Conservation (phyloP, 2,797 vertebrate genomes). For the Numenius phaeopus region DNA sequence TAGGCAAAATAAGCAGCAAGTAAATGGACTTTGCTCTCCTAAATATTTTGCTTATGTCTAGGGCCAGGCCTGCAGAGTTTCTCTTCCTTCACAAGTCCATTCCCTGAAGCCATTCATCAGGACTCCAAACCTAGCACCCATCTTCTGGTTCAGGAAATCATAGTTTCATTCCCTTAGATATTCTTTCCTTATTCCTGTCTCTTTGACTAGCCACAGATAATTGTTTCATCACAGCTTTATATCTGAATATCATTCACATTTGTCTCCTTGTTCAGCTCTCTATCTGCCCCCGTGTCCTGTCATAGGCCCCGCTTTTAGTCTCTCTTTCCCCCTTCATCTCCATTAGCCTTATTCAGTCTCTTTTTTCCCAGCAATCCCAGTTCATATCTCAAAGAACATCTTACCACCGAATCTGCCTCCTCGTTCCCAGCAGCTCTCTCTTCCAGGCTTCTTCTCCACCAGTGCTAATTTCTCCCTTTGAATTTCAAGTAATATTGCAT, state of each 20-base stretch:
- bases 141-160: neutral
- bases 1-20: neutral
- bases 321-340: neutral
- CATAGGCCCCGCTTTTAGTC: neutral
- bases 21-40: neutral
- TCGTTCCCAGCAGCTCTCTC: neutral
- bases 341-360: neutral
- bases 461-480: neutral
- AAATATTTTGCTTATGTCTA: neutral
- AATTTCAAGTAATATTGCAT: neutral
- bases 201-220: neutral
- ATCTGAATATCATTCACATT: neutral
- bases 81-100: neutral
- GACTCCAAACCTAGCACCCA: neutral
- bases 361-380: neutral
- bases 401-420: neutral
- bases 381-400: neutral
- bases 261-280: neutral
- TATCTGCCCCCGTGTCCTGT: neutral
- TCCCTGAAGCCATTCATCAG: neutral
- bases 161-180: neutral
- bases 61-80: neutral
- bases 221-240: neutral
- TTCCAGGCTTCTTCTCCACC: neutral
- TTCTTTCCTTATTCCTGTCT: neutral